Evolutionary conservation across 2,888 invertebrate species (phyloP), one percentile per base, ranked within the genome.

Genomic region (Mamestra brassicae): DNA sequence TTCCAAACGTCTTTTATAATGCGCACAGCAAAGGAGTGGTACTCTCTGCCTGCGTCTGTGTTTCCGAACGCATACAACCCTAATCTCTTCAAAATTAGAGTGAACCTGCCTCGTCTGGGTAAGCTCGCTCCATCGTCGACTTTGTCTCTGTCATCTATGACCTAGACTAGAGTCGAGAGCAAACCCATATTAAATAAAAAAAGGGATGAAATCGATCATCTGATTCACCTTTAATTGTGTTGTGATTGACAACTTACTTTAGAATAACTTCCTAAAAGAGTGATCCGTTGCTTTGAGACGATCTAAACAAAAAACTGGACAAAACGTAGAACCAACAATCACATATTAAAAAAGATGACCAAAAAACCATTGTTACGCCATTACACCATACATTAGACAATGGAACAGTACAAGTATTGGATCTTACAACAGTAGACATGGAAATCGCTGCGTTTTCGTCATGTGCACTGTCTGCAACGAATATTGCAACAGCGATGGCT

Each of bases 381-480:
- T 71, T 62, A 55, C 76, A 68, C 64, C 74, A 77, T 55, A 63
- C 72, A 15, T 76, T 76, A 83, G 65, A 85, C 84, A 84, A 84
- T 82, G 61, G 77, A 76, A 62, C 67, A 50, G 83, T 72, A 68
- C 50, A 42, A 8, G 68, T 76, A 82, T 82, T 76, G 80, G 70
- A 54, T 74, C 64, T 84, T 85, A 71, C 84, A 71, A 74, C 85
- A 84, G 80, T 61, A 71, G 47, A 71, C 38, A 83, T 84, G 84
- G 83, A 81, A 84, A 81, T 80, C 73, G 62, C 62, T 73, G 71
- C 72, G 84, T 84, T 84, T 83, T 74, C 83, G 67, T 81, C 84
- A 84, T 84, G 77, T 80, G 81, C 84, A 74, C 63, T 68, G 74
- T 70, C 73, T 71, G 83, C 74, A 78, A 84, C 81, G 64, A 57